These are phyloP conservation scores for Selene dorsalis DNA, from an alignment of 2,797 vertebrate species.

Conservation along the genomic window DNA sequence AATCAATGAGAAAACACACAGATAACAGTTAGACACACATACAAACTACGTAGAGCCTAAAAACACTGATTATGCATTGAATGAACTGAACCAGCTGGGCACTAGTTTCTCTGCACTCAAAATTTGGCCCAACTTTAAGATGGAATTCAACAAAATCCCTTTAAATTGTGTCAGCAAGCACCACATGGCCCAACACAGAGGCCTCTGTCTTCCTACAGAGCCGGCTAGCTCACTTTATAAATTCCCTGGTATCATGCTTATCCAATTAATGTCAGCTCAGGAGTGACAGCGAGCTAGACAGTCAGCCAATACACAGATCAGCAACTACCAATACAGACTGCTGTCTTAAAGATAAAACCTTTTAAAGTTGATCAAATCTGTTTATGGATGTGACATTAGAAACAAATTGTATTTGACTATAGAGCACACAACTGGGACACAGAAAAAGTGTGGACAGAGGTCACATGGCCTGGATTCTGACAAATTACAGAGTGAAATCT, in stretches of 20 bases:
- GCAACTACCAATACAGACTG: background rate
- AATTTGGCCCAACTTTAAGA: background rate
- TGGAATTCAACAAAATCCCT: conserved; percentile 15
- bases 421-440: background rate
- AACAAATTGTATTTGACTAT: background rate
- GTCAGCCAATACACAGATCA: background rate
- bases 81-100: background rate
- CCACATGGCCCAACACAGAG: conserved; percentile 51
- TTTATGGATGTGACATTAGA: too few relatives aligned
- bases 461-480: background rate
- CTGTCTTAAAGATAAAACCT: background rate
- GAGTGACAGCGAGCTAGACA: conserved; percentile 11
- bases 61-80: background rate
- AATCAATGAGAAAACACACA: background rate
- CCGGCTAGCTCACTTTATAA: background rate
- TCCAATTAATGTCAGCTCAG: conserved; percentile 57
- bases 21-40: background rate
- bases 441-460: background rate
- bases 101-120: background rate
- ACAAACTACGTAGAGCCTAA: background rate
- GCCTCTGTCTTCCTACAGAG: conserved; percentile 57
- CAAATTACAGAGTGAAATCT: background rate
- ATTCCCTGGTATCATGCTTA: conserved; percentile 51
- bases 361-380: background rate
- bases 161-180: conserved; percentile 18